These are phyloP conservation scores for Agriotes lineatus DNA, from an alignment of 2,888 invertebrate genomes.

Conservation along the genomic window DNA sequence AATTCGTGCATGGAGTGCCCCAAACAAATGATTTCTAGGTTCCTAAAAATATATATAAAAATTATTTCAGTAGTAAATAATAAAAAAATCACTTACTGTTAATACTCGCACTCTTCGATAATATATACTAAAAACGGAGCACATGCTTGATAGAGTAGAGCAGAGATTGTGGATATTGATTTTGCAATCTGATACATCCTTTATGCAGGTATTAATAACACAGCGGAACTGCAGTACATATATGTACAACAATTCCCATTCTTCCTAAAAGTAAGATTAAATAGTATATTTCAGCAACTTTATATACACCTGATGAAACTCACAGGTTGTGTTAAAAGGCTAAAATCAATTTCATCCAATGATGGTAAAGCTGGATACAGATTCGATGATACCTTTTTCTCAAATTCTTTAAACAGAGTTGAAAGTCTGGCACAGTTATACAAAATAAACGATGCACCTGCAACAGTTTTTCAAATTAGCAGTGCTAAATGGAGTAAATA, in stretches of 20 bases:
- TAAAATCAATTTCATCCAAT: slow-evolving; percentile 73
- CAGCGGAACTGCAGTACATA: slow-evolving; percentile 76
- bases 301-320: slow-evolving; percentile 41
- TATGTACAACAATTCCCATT: slow-evolving; percentile 80
- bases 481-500: no score
- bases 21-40: slow-evolving; percentile 75
- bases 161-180: slow-evolving; percentile 76
- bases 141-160: slow-evolving; percentile 74
- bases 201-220: slow-evolving; percentile 70
- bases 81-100: slow-evolving; percentile 69
- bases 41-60: slow-evolving; percentile 70
- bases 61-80: slow-evolving; percentile 4
- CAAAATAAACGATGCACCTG: slow-evolving; percentile 80
- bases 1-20: slow-evolving; percentile 77
- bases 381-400: slow-evolving; percentile 69
- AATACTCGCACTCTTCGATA: slow-evolving; percentile 79
- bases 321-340: slow-evolving; percentile 76
- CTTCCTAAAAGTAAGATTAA: slow-evolving; percentile 71
- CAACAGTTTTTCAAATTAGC: slow-evolving; percentile 9
- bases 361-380: slow-evolving; percentile 73
- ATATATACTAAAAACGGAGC: slow-evolving; percentile 78
- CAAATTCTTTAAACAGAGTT: slow-evolving; percentile 75
- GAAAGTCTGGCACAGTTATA: slow-evolving; percentile 83
- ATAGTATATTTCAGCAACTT: neutral
- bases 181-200: slow-evolving; percentile 67